These are phyloP conservation scores for Neodontobutis hainanensis DNA, from an alignment of 2,113 vertebrate species.

Conservation along the genomic window DNA sequence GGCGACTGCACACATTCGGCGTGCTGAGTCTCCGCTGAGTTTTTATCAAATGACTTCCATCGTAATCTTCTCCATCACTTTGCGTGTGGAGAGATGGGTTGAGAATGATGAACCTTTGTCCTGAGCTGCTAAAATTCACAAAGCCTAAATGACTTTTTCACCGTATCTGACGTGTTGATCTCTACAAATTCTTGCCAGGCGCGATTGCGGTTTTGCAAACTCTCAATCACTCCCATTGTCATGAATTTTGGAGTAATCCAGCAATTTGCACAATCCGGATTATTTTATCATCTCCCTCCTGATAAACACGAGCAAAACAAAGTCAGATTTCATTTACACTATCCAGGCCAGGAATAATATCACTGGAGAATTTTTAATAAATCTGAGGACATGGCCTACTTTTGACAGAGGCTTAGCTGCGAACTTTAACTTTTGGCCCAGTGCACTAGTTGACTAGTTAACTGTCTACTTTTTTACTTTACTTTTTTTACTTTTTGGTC, in stretches of 20 bases:
- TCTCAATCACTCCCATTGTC: slow-evolving; percentile 64
- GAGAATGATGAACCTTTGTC: slow-evolving; percentile 58
- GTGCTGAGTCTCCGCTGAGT: slow-evolving; percentile 13
- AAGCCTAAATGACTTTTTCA: slow-evolving; percentile 57
- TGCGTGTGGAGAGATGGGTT: slow-evolving; percentile 54
- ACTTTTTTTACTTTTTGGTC: too few species aligned
- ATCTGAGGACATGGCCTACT: slow-evolving; percentile 42
- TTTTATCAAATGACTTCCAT: slow-evolving; percentile 48
- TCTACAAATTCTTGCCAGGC: slow-evolving; percentile 47
- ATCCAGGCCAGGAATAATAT: slow-evolving; percentile 64
- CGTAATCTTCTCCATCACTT: slow-evolving; percentile 62
- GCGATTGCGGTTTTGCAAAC: slow-evolving; percentile 54
- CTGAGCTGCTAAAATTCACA: slow-evolving; percentile 48
- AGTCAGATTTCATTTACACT: slow-evolving; percentile 63
- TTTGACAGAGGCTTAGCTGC: neutral
- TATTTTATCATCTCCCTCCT: slow-evolving; percentile 67
- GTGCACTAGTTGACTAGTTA: too few species aligned
- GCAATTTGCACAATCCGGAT: slow-evolving; percentile 75
- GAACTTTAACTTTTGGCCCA: slow-evolving; percentile 19
- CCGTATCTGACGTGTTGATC: slow-evolving; percentile 57
- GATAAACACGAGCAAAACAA: slow-evolving; percentile 62
- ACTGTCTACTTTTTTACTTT: too few species aligned
- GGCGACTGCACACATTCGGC: slow-evolving; percentile 16
- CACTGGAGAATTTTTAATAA: slow-evolving; percentile 17
- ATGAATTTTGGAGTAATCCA: slow-evolving; percentile 74